Evolutionary conservation across 2,113 vertebrate species (phyloP).

Genomic region (Saccopteryx leptura): DNA sequence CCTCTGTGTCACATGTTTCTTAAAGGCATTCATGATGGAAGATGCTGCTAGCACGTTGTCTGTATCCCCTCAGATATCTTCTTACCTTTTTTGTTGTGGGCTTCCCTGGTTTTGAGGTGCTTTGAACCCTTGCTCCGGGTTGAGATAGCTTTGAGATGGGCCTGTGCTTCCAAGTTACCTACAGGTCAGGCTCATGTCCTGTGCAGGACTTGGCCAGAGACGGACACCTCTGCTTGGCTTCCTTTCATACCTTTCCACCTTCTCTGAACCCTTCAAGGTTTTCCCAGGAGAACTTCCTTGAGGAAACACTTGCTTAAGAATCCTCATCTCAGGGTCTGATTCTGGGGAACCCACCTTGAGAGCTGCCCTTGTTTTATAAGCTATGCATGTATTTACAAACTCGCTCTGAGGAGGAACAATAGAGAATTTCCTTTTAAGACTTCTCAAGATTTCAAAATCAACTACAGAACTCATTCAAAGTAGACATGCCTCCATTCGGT

Average conservation of each 20-base stretch:
- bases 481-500: background rate
- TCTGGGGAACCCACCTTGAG: background rate
- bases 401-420: background rate
- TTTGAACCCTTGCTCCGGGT: background rate
- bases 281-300: background rate
- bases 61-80: background rate
- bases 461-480: conserved; percentile 3
- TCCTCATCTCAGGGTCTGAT: background rate
- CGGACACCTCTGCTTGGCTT: background rate
- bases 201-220: background rate
- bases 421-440: conserved; percentile 32
- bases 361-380: conserved; percentile 1
- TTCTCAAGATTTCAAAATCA: conserved; percentile 45
- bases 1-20: background rate
- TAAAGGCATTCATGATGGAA: background rate
- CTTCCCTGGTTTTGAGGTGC: background rate
- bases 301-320: conserved; percentile 23
- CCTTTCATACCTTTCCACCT: background rate
- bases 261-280: background rate
- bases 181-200: background rate
- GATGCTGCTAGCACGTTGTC: background rate
- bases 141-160: background rate
- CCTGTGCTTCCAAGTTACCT: background rate
- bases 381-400: background rate
- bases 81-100: background rate